Evolutionary conservation across 2,113 vertebrate genomes (phyloP).

Genomic region (Malaclemys terrapin): DNA sequence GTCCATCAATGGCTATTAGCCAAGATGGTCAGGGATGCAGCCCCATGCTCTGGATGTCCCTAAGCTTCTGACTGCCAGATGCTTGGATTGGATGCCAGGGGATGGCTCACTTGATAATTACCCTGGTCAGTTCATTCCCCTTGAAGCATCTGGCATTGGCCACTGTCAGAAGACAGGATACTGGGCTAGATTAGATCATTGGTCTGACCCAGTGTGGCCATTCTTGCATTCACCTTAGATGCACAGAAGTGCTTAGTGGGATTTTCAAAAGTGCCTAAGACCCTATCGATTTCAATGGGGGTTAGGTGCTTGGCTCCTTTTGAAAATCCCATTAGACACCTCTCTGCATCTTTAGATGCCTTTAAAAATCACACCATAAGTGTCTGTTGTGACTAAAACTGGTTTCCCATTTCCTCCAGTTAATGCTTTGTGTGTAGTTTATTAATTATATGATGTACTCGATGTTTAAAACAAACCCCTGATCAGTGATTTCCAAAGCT

Average conservation of each 20-base stretch:
- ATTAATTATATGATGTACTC: neutral
- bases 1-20: neutral
- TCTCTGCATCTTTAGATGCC: neutral
- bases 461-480: neutral
- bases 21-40: neutral
- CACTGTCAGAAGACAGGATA: neutral
- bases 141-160: neutral
- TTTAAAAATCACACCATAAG: neutral
- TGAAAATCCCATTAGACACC: neutral
- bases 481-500: neutral
- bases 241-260: neutral
- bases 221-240: neutral
- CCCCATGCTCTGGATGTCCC: neutral
- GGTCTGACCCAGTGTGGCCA: neutral
- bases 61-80: neutral
- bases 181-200: neutral
- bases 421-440: neutral
- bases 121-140: neutral
- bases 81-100: neutral
- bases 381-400: neutral
- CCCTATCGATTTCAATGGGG: neutral
- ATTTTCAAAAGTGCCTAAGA: neutral
- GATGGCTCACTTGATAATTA: neutral
- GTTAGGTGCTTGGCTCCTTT: neutral
- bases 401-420: neutral